Evolutionary conservation across 2,888 invertebrate species (phyloP), one percentile per base, ranked within the genome.

Genomic region (Octonoba sinensis): DNA sequence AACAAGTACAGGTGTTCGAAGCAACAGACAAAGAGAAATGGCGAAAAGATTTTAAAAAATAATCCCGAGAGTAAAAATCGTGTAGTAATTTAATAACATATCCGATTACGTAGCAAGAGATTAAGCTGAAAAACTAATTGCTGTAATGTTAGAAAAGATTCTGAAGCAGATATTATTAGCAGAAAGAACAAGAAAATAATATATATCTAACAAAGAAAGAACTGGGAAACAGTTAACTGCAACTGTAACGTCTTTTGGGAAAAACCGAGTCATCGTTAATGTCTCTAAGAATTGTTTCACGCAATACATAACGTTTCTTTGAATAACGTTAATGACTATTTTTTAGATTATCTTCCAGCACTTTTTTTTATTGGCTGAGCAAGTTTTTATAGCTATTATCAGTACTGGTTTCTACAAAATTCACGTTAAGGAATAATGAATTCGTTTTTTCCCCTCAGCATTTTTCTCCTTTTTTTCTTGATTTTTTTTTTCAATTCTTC

Each of bases 81-180:
- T 62, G 69, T 69, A 62, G 79, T 72, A 79, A 79, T 79, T 79
- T 79, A 79, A 79, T 79, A 79, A 47, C 67, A 79, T 73, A 79
- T 79, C 79, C 79, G 79, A 79, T 79, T 79, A 79, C 73, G 60
- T 49, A 54, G 66, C 60, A 64, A 73, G 56, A 79, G 79, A 79
- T 79, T 73, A 73, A 67, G 79, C 56, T 73, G 59, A 36, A 46
- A 60, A 77, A 62, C 72, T 79, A 79, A 79, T 79, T 73, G 79
- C 56, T 60, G 66, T 67, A 69, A 79, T 73, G 79, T 73, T 79
- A 46, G 79, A 79, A 73, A 73, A 79, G 79, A 79, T 79, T 79
- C 79, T 69, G 60, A 60, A 79, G 73, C 20, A 79, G 71, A 78
- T 76, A 76, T 62, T 76, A 76, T 76, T 70, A 62, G 54, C 22